Base-by-base conservation (phyloP, 2,113 vertebrate genomes). In the Hydrochoerus hydrochaeris region DNA sequence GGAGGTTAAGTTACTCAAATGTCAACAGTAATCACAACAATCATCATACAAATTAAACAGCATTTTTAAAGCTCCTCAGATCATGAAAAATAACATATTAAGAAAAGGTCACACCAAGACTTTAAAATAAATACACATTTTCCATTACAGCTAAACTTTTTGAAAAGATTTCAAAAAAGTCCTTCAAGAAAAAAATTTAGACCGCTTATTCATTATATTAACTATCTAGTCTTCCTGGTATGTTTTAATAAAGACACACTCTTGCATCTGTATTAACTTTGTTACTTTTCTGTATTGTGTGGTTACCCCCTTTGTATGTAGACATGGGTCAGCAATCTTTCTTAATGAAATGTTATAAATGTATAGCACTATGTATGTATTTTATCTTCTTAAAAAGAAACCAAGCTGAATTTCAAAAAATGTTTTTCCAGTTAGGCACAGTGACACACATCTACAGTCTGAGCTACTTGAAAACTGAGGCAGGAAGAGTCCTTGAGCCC, bases 1-100 rank as follows among this genome's bases (percentile, higher is more conserved):
- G 17, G 54, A 83, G 3, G 26, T 26, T 44, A 87, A 57, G 24
- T 22, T 58, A 80, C 11, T 91, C 17, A 93, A 81, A 84, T 63
- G 71, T 95, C 35, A 85, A 77, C 12, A 30, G 57, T 92, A 95
- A 63, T 10, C 81, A 20, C 49, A 94, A 87, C 41, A 46, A 86
- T 17, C 60, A 46, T 35, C 49, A 82, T 35, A 89, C 73, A 86
- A 87, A 95, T 80, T 92, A 26, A 91, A 65, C 6, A 85, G 67
- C 67, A 86, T 93, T 88, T 93, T 80, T 35, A 96, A 88, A 92
- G 58, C 7, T 52, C 17, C 14, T 82, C 38, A 81, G 30, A 91
- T 58, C 46, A 54, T 63, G 38, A 75, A 60, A 83, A 22, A 62
- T 32, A 80, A 6, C 14, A 57, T 86, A 87, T 22, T 81, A 75